phyloP scores from a whole-genome alignment of 2,113 vertebrate genomes.

The Silurus meridionalis region DNA sequence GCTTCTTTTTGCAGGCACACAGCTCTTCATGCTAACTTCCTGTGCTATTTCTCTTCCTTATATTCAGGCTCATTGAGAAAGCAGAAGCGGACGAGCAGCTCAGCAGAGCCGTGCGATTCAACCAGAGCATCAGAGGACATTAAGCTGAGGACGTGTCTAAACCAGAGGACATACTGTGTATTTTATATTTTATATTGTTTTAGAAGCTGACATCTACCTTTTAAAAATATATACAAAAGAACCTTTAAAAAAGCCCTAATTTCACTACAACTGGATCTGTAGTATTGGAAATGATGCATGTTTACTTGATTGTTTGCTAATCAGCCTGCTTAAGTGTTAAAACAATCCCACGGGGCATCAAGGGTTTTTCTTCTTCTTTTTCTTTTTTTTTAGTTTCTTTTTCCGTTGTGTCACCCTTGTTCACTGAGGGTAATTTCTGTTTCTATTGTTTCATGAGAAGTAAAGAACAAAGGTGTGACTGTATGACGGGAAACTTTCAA shows the following conservation, averaged over 20 bases:
- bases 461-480: conserved; percentile 32
- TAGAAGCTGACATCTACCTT: neutral
- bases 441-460: conserved; percentile 40
- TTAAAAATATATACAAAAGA: neutral
- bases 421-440: conserved; percentile 37
- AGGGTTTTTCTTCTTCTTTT: conserved; percentile 43
- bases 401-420: conserved; percentile 10
- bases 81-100: conserved; percentile 51
- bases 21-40: conserved; percentile 68
- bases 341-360: conserved; percentile 17
- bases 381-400: conserved; percentile 56
- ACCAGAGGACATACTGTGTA: neutral
- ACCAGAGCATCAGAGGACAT: conserved; percentile 16
- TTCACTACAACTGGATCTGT: neutral
- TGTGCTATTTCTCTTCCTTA: conserved; percentile 68
- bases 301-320: conserved; percentile 25
- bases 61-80: conserved; percentile 61
- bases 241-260: neutral
- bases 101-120: neutral
- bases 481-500: conserved; percentile 35
- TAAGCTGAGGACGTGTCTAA: neutral
- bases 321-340: conserved; percentile 11
- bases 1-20: conserved; percentile 56
- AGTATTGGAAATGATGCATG: neutral
- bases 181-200: conserved; percentile 10